These are phyloP conservation scores for Drosophila setosimentum DNA, from an alignment of 2,888 invertebrate genomes.

Conservation along the genomic window DNA sequence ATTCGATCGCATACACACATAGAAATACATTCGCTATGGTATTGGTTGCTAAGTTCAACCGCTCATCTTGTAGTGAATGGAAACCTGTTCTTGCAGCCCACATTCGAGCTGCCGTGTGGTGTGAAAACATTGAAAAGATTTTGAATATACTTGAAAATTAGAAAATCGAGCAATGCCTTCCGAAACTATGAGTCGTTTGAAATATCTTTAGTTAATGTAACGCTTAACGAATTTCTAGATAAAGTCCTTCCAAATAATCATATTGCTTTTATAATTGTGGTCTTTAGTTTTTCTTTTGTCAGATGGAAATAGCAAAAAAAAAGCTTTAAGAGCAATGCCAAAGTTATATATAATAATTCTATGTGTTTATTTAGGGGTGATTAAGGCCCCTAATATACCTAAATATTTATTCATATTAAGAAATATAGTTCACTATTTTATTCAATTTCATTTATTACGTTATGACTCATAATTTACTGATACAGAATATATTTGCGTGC, in stretches of 20 bases:
- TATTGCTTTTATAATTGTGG: not conserved
- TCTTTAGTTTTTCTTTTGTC: not conserved
- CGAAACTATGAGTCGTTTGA: not conserved
- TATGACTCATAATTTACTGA: not conserved
- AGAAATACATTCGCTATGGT: conserved; percentile 10
- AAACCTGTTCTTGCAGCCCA: conserved; percentile 65
- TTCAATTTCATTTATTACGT: not conserved
- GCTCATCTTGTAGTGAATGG: conserved; percentile 55
- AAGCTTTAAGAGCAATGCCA: not conserved
- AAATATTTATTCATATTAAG: not conserved
- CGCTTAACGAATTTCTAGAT: not conserved
- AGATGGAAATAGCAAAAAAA: not conserved
- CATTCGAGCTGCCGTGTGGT: conserved; percentile 25
- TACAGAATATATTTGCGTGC: not conserved
- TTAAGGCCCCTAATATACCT: not conserved
- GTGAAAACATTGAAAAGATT: conserved; percentile 43
- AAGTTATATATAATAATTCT: not conserved
- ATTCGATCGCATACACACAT: conserved; percentile 25
- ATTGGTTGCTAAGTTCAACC: conserved; percentile 48
- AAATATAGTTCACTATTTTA: not conserved
- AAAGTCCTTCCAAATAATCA: not conserved
- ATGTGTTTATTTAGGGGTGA: not conserved
- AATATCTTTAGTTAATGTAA: not conserved
- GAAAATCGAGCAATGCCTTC: not conserved
- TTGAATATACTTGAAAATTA: conserved; percentile 23